Conservation (phyloP, 2,888 invertebrate species). For the Anthoptus insignis region DNA sequence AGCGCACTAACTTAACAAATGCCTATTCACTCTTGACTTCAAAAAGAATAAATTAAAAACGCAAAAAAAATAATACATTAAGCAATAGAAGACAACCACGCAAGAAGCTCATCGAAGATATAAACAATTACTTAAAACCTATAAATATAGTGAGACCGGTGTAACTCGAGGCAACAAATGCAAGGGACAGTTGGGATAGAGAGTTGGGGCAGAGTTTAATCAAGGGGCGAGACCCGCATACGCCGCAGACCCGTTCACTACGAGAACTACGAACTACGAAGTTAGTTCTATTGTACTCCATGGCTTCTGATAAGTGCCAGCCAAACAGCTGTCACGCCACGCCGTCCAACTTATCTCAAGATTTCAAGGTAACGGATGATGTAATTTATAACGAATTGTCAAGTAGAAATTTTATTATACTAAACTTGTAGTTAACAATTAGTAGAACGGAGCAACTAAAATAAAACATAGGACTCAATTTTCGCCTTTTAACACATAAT, state of each 20-base stretch:
- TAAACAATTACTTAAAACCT: slow-evolving; percentile 44
- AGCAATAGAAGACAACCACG: too few species aligned
- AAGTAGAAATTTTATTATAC: too few species aligned
- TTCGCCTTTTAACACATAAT: too few species aligned
- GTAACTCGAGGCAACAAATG: slow-evolving; percentile 52
- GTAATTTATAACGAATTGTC: neutral
- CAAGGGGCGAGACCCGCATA: slow-evolving; percentile 52
- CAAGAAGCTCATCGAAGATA: too few species aligned
- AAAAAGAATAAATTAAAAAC: too few species aligned
- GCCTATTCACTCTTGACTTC: too few species aligned
- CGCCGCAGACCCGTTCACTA: slow-evolving; percentile 52
- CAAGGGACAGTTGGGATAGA: slow-evolving; percentile 54
- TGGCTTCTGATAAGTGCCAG: slow-evolving; percentile 19
- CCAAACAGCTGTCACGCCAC: neutral
- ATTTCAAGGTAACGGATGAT: neutral
- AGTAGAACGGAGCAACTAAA: too few species aligned
- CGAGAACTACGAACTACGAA: slow-evolving; percentile 47
- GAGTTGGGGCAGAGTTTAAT: slow-evolving; percentile 56
- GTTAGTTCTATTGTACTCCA: slow-evolving; percentile 32
- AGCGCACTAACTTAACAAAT: too few species aligned
- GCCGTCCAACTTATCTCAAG: neutral
- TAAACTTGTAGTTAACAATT: too few species aligned
- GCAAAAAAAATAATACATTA: too few species aligned
- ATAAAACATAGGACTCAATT: too few species aligned
- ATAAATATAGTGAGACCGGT: slow-evolving; percentile 43